Evolutionary conservation across 2,113 vertebrate species (phyloP).

Genomic region (Anarhynchus alexandrinus): DNA sequence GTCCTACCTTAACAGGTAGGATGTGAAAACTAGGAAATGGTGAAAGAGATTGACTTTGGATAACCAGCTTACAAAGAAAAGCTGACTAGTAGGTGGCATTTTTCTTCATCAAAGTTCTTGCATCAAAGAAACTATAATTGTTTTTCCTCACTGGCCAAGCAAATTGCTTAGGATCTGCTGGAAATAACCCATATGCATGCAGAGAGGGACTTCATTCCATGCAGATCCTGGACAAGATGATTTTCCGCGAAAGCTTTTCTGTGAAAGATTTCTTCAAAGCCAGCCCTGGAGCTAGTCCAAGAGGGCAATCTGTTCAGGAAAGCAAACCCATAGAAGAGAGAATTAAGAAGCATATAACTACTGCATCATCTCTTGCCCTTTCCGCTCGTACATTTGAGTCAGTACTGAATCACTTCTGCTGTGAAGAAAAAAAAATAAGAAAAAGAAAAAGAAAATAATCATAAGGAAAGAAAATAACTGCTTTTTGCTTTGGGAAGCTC

Average conservation of each 20-base stretch:
- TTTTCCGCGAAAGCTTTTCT: neutral
- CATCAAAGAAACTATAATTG: neutral
- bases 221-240: neutral
- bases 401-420: neutral
- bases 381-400: neutral
- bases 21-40: neutral
- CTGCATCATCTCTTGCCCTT: neutral
- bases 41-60: neutral
- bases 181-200: neutral
- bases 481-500: neutral
- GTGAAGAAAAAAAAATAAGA: neutral
- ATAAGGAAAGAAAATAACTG: neutral
- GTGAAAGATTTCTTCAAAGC: constrained; percentile 11
- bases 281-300: neutral
- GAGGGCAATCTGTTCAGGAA: neutral
- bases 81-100: neutral
- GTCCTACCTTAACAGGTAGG: neutral
- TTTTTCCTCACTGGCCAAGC: neutral
- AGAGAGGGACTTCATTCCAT: neutral
- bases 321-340: neutral
- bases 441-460: neutral
- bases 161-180: neutral
- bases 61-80: neutral
- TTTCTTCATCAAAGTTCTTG: neutral
- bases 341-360: neutral